Evolutionary conservation across 2,113 vertebrate species (phyloP).

Genomic region (Solea senegalensis): DNA sequence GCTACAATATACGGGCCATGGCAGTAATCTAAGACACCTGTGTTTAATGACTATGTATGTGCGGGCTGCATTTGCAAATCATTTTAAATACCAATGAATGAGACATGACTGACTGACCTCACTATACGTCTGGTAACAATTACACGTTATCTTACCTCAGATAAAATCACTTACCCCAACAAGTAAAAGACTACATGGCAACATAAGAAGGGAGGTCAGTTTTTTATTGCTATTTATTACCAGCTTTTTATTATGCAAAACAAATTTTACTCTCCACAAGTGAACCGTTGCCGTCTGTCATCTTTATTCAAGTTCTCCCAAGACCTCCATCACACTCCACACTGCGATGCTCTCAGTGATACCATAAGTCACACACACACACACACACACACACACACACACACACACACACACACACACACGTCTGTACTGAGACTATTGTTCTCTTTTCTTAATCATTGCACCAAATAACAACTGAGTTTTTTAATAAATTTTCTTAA

Average conservation of each 20-base stretch:
- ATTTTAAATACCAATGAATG: constrained; percentile 78
- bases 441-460: constrained; percentile 43
- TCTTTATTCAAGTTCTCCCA: constrained; percentile 70
- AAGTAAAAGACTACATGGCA: constrained; percentile 24
- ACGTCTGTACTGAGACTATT: constrained; percentile 50
- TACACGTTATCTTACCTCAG: constrained; percentile 56
- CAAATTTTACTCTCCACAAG: constrained; percentile 38
- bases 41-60: constrained; percentile 76
- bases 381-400: constrained; percentile 33
- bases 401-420: constrained; percentile 44
- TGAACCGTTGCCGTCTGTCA: constrained; percentile 52
- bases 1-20: constrained; percentile 31
- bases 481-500: constrained; percentile 1
- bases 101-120: constrained; percentile 65
- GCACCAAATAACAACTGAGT: not conserved
- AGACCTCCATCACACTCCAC: constrained; percentile 64
- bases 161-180: constrained; percentile 59
- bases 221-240: constrained; percentile 62
- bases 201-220: constrained; percentile 42
- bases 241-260: constrained; percentile 65
- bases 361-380: constrained; percentile 65
- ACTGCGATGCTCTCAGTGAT: constrained; percentile 61
- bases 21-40: constrained; percentile 57
- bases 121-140: constrained; percentile 50
- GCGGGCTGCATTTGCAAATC: constrained; percentile 75